Base-by-base conservation (phyloP, 2,113 vertebrate species). In the Climacteris rufus region DNA sequence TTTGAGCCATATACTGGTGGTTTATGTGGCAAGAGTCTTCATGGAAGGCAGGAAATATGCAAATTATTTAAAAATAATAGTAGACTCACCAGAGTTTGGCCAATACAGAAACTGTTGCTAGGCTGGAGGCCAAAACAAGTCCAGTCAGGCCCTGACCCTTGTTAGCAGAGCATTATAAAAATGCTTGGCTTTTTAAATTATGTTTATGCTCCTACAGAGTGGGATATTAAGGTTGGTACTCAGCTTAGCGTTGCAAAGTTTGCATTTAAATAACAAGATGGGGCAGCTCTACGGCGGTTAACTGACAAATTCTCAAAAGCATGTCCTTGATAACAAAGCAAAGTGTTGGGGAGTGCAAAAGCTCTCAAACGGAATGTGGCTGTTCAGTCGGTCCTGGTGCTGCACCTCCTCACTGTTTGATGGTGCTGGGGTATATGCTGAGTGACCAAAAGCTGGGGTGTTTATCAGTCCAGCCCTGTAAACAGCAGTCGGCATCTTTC, bases 21-120 rank as follows among this genome's bases (percentile, higher is more conserved):
- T 54, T 70, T 88, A 59, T 80, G 68, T 90, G 76, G 37, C 49
- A 68, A 60, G 70, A 79, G 60, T 72, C 59, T 92, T 63, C 42
- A 9, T 31, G 60, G 45, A 63, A 74, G 42, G 68, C 44, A 78
- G 33, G 72, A 81, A 81, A 75, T 85, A 88, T 75, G 89, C 65
- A 78, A 80, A 89, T 87, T 57, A 92, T 59, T 86, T 87, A 11
- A 59, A 86, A 81, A 66, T 83, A 83, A 89, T 75, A 78, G 59
- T 54, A 77, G 60, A 54, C 52, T 70, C 2, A 3, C 39, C 93
- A 64, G 80, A 83, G 86, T 94, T 83, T 83, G 83, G 86, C 80
- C 86, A 81, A 54, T 94, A 90, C 76, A 92, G 83, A 90, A 87
- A 83, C 86, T 92, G 91, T 97, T 96, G 95, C 94, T 95, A 94